Evolutionary conservation across 2,888 invertebrate genomes (phyloP).

Genomic region (Orgyia antiqua): DNA sequence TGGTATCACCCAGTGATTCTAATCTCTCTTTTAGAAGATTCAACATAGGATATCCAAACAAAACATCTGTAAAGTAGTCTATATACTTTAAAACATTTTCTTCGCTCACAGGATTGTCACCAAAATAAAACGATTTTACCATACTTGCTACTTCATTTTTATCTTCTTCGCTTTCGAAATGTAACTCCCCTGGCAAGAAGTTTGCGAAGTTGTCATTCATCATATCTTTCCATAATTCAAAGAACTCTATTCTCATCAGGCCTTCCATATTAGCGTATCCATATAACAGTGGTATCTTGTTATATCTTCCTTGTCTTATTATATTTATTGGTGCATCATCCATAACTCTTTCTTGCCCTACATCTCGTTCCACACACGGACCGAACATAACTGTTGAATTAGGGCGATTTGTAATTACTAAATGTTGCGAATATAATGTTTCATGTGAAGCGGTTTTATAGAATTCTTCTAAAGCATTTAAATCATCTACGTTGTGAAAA

Average conservation of each 20-base stretch:
- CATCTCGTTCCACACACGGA: slow-evolving; percentile 34
- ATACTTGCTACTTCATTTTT: slow-evolving; percentile 26
- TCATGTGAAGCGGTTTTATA: slow-evolving; percentile 3
- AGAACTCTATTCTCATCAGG: slow-evolving; percentile 16
- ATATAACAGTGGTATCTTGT: slow-evolving; percentile 38
- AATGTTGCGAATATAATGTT: neutral
- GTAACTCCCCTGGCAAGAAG: slow-evolving; percentile 37
- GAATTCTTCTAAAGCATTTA: slow-evolving; percentile 29
- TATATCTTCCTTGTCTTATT: slow-evolving; percentile 31
- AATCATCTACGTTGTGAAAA: slow-evolving; percentile 26
- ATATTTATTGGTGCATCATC: slow-evolving; percentile 37
- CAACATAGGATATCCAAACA: slow-evolving; percentile 34
- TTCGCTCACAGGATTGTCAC: slow-evolving; percentile 18
- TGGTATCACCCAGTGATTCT: slow-evolving; percentile 24
- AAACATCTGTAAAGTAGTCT: slow-evolving; percentile 45
- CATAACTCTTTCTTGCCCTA: slow-evolving; percentile 30
- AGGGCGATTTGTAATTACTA: neutral
- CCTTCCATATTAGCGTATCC: slow-evolving; percentile 45
- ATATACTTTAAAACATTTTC: slow-evolving; percentile 21
- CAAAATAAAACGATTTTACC: slow-evolving; percentile 40
- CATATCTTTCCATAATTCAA: slow-evolving; percentile 29
- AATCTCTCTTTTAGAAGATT: slow-evolving; percentile 27
- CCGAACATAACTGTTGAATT: slow-evolving; percentile 16
- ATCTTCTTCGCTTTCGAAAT: slow-evolving; percentile 28
- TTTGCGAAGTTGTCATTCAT: slow-evolving; percentile 41